A percentile compares a stretch with the other conserved stretches of the same genome.
Evolutionary conservation across 2,113 vertebrate species (phyloP).

Genomic region (Sturnira hondurensis): DNA sequence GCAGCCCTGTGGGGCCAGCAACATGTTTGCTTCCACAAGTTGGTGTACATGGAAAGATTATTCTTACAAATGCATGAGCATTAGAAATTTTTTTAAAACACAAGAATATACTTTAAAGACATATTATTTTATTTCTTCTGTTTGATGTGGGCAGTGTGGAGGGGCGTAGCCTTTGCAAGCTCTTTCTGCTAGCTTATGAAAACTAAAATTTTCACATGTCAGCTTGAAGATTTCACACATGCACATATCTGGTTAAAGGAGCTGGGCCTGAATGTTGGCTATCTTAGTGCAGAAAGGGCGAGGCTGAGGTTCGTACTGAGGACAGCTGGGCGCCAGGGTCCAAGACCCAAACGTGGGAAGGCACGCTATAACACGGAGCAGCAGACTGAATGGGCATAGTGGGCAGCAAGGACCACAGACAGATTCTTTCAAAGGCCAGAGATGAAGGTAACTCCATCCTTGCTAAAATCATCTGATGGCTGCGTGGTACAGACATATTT

Average conservation of each 20-base stretch:
- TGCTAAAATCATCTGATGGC: slow-evolving; percentile 64
- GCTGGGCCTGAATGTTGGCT: neutral
- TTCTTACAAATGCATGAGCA: neutral
- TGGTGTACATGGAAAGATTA: neutral
- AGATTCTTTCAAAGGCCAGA: slow-evolving; percentile 38
- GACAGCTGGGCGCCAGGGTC: neutral
- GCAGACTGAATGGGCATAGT: neutral
- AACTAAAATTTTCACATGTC: neutral
- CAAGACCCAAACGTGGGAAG: neutral
- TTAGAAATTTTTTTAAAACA: neutral
- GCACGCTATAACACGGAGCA: fast-evolving
- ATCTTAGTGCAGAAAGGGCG: neutral
- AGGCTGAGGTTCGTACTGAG: neutral
- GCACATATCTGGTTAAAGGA: neutral
- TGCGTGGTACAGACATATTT: slow-evolving; percentile 45
- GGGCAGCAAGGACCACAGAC: neutral
- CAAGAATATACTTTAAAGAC: neutral
- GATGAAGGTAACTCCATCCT: slow-evolving; percentile 10
- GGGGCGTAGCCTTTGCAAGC: neutral
- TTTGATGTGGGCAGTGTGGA: neutral
- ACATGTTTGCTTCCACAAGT: neutral
- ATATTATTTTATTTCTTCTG: slow-evolving; percentile 6
- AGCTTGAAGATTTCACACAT: neutral
- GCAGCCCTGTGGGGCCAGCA: neutral
- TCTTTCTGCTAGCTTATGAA: neutral